Percentiles rank a stretch among this genome's conserved stretches.
Conservation (phyloP, 2,113 vertebrate genomes). For the Alectura lathami region DNA sequence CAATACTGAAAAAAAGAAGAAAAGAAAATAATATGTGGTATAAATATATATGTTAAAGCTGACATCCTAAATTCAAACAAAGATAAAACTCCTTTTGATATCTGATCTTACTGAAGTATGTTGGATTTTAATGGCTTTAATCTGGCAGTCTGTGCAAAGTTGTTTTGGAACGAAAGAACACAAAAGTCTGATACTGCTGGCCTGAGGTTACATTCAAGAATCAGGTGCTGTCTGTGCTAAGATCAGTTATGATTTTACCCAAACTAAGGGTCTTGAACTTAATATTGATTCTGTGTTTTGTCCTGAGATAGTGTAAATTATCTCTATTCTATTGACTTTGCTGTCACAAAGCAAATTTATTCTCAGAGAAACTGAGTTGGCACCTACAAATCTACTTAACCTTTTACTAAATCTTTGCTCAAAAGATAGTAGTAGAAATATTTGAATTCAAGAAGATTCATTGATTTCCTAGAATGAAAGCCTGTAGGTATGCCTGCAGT, state of each 20-base stretch:
- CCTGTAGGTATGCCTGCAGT: not conserved
- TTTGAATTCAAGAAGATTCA: not conserved
- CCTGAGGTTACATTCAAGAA: not conserved
- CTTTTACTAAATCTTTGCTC: not conserved
- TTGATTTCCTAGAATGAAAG: not conserved
- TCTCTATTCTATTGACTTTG: not conserved
- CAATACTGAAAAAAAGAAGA: not conserved
- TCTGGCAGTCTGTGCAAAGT: not conserved
- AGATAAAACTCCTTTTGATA: not conserved
- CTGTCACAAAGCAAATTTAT: not conserved
- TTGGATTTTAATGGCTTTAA: not conserved
- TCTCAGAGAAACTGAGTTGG: not conserved
- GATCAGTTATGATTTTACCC: not conserved
- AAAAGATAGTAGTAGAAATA: not conserved
- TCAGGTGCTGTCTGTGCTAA: not conserved
- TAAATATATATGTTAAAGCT: not conserved
- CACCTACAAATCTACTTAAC: not conserved
- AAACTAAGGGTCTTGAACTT: not conserved
- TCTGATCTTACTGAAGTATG: not conserved
- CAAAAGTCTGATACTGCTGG: rapidly evolving
- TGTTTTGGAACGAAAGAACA: not conserved
- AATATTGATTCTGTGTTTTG: not conserved
- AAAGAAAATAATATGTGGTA: not conserved
- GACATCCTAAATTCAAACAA: not conserved
- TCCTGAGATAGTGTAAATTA: not conserved